These are phyloP conservation scores for Macrosoma leucophasiata DNA, from an alignment of 2,888 invertebrate species.

Conservation along the genomic window DNA sequence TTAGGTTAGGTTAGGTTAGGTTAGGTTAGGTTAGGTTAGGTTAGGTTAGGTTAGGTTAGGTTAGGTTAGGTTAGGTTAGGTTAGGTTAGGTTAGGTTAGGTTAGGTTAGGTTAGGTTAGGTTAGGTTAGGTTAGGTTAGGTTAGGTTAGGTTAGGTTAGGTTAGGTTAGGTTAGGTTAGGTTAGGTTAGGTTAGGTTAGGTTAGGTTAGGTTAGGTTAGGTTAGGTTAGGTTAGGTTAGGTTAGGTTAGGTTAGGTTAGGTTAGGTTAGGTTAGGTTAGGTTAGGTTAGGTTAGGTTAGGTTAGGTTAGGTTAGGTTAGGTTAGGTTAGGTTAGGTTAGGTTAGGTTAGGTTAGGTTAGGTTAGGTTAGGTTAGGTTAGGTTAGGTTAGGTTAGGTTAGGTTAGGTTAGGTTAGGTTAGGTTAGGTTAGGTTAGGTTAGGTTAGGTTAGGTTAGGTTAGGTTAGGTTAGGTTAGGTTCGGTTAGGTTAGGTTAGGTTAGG, in stretches of 20 bases:
- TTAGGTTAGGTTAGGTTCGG: neutral
- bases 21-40: no score
- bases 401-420: neutral
- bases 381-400: neutral
- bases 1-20: no score
- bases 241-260: neutral
- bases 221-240: neutral
- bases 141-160: constrained; percentile 2
- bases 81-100: neutral
- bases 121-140: constrained; percentile 1
- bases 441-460: neutral
- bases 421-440: neutral
- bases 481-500: neutral
- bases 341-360: neutral
- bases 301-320: neutral
- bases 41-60: no score
- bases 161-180: constrained; percentile 1
- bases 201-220: constrained; percentile 1
- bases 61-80: no score
- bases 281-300: neutral
- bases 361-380: neutral
- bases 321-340: neutral
- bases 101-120: neutral
- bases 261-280: neutral
- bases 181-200: constrained; percentile 1